Evolutionary conservation across 2,888 invertebrate genomes (phyloP).

Genomic region (Caenorhabditis sp.): DNA sequence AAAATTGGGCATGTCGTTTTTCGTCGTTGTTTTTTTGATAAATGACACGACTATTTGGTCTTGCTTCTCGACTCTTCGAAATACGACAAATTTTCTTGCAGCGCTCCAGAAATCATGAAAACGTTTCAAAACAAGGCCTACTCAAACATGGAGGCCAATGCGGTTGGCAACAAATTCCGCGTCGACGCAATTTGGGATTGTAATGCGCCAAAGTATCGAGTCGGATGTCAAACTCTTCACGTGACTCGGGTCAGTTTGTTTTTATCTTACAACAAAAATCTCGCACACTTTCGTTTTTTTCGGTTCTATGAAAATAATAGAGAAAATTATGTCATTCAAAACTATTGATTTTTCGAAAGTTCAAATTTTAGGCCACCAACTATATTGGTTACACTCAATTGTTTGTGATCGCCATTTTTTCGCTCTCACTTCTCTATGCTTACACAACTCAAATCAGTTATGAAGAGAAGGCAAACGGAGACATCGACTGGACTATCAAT

Average conservation of each 20-base stretch:
- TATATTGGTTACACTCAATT: conserved; percentile 68
- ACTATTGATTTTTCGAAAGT: too few relatives aligned
- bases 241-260: conserved; percentile 62
- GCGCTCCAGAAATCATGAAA: neutral
- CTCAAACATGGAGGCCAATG: neutral
- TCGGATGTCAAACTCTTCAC: conserved; percentile 63
- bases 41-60: neutral
- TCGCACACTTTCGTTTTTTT: too few relatives aligned
- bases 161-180: conserved; percentile 21
- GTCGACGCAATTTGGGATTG: conserved; percentile 65
- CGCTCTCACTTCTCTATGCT: conserved; percentile 52
- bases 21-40: neutral
- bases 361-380: conserved; percentile 51
- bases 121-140: neutral
- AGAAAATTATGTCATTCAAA: too few relatives aligned
- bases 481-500: conserved; percentile 26
- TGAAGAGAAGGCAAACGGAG: conserved; percentile 15
- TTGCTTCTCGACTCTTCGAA: too few relatives aligned
- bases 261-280: too few relatives aligned
- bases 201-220: conserved; percentile 66
- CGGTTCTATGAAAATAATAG: too few relatives aligned
- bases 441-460: conserved; percentile 32
- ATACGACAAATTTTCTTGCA: neutral
- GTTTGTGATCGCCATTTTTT: conserved; percentile 62
- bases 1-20: neutral